Evolutionary conservation across 1,140 invertebrate species (phyloP), one percentile per base, ranked within the genome.

Genomic region (Trichoplusia ni): DNA sequence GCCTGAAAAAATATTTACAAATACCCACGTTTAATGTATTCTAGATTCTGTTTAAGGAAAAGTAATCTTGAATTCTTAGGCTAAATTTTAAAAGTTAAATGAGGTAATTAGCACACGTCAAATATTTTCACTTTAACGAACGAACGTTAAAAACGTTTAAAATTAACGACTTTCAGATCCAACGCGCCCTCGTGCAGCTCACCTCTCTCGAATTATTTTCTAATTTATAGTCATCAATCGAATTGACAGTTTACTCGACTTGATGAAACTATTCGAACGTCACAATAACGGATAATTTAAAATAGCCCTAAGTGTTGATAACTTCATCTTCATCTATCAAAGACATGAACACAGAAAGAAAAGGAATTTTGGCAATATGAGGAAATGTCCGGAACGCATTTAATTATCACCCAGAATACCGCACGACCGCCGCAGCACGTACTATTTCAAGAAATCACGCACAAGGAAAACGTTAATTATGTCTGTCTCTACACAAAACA

Each of bases 81-180:
- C 8, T 23, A 13, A 40, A 40, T 38, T 25, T 11, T 25, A 40
- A 19, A 37, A 40, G 18, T 9, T 27, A 37, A 56, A 56, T 18
- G 23, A 19, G 35, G 35, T 56, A 40, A 56, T 56, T 56, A 56
- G 51, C 13, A 27, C 51, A 40, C 21, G 13, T 40, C 21, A 11
- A 23, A 27, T 56, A 40, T 40, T 40, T 40, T 27, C 33, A 40
- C 18, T 8, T 27, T 4, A 11, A 18, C 35, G n/a, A 29, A 27
- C 47, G 33, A 27, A 11, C 11, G 33, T 29, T 14, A 33, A 38
- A 56, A 27, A 27, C 25, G 25, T 7, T 27, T 27, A 27, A n/a
- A n/a, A n/a, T n/a, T n/a, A n/a, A n/a, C n/a, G n/a, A n/a, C n/a
- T n/a, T n/a, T n/a, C n/a, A n/a, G n/a, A n/a, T n/a, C n/a, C n/a